Evolutionary conservation across 2,797 vertebrate species (phyloP).

Genomic region (Brachyalestes nurse): DNA sequence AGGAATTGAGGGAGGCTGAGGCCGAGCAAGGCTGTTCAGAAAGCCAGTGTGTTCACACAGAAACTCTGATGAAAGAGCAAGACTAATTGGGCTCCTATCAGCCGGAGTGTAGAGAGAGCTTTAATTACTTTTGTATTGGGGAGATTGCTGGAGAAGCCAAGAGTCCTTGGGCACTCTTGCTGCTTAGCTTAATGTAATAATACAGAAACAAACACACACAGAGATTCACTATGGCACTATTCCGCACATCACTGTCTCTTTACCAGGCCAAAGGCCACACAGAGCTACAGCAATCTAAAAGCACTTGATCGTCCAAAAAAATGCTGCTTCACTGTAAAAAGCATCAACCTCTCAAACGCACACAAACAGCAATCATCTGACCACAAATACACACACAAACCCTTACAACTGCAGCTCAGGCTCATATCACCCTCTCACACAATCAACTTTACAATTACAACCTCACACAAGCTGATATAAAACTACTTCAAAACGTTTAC

Average conservation of each 20-base stretch:
- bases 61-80: slow-evolving; percentile 42
- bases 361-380: slow-evolving; percentile 27
- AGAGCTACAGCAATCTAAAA: slow-evolving; percentile 26
- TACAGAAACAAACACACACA: slow-evolving; percentile 18
- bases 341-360: background rate
- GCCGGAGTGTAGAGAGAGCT: slow-evolving; percentile 27
- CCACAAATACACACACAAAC: slow-evolving; percentile 9
- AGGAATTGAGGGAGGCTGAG: slow-evolving; percentile 19
- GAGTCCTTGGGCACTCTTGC: slow-evolving; percentile 32
- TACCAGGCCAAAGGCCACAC: slow-evolving; percentile 23
- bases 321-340: slow-evolving; percentile 22
- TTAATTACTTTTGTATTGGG: slow-evolving; percentile 52
- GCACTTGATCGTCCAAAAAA: slow-evolving; percentile 6
- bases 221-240: slow-evolving; percentile 27
- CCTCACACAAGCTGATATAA: background rate
- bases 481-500: background rate
- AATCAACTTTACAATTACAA: slow-evolving; percentile 9
- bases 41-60: slow-evolving; percentile 40
- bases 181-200: slow-evolving; percentile 33
- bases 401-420: background rate
- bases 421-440: slow-evolving; percentile 27
- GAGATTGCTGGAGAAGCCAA: slow-evolving; percentile 12
- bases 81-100: slow-evolving; percentile 48
- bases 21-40: slow-evolving; percentile 25
- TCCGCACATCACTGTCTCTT: background rate